Base-by-base conservation (phyloP, 2,888 invertebrate genomes). In the Leucoma salicis region DNA sequence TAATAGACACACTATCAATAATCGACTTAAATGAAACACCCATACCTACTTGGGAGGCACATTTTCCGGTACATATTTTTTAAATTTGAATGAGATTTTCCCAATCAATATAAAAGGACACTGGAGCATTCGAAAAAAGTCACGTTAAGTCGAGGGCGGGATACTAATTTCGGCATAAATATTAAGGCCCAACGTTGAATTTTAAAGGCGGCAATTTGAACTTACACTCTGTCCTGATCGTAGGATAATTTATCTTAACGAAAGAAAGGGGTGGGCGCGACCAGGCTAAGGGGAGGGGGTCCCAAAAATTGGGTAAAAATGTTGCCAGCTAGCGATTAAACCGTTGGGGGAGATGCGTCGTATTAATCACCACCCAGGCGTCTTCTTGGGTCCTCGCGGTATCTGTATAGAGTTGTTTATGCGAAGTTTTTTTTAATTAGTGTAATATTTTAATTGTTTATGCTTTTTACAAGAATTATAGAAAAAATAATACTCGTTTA, bases 251-350 rank as follows among this genome's bases (percentile, higher is more conserved):
- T 88, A 89, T 89, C 89, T 89, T 87, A 86, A 87, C 83, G 88
- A 89, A 89, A 88, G 87, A 88, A 88, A 88, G 86, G 88, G 88
- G 87, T 88, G 87, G 86, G 78, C 67, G 46, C 52, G 65, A 60
- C 46, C 63, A 66, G 63, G 60, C 54, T 47, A 46, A 53, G 60
- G 68, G 66, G 70, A 59, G 63, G 62, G 57, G 55, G 62, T 38
- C 82, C 84, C 87, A 88, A 89, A 89, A 89, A 89, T 89, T 88
- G 89, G 86, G 88, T 88, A 89, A 89, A 89, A 89, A 89, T 89
- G 89, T 88, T 88, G 84, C 88, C 86, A 85, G 86, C 86, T 67
- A 87, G 76, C 89, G 88, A 88, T 88, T 89, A 89, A 89, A 88
- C 84, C 83, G 82, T 85, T 72, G n/a, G 82, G 75, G 88, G 88